Evolutionary conservation across 2,113 vertebrate genomes (phyloP), one percentile per base, ranked within the genome.

Genomic region (Takifugu flavidus): DNA sequence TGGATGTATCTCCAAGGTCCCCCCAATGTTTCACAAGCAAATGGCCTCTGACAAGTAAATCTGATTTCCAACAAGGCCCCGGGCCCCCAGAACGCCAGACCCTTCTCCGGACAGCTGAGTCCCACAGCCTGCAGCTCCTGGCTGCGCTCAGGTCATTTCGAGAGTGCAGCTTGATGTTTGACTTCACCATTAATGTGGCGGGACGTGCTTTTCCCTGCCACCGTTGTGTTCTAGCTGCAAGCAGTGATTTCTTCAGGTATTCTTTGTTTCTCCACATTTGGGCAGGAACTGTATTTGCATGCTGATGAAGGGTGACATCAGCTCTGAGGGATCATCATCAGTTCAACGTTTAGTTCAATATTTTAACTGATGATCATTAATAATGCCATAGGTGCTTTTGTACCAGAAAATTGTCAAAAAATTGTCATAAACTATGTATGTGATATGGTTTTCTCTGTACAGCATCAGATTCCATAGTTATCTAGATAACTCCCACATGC

Each of bases 221-320:
- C 78, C 93, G 96, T 62, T 97, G 95, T 82, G 95, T 99, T 64
- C 89, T 98, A 63, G 95, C 96, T 28, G 95, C 95, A 1, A 94
- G 94, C 88, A 99, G 96, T 86, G 95, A 99, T 86, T 99, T 99
- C 89, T 98, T 99, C 91, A 97, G 94, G 95, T 98, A 68, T 26
- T 58, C 25, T 68, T 20, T 20, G 51, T 46, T 27, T 66, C 54
- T 25, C 2, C 15, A 13, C 13, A 43, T 10, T n/a, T 15, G 45
- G 13, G 45, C 15, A 10, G 34, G 7, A 39, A 3, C 11, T 39
- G 34, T 2, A 11, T 10, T 39, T 11, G 34, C 34, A 39, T 39
- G 34, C 7, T 39, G 34, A 11, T 39, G 11, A 39, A 10, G 34
- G 7, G 6, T 34, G 5, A 34, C 31, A 5, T 34, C 4, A 34